A percentile compares a stretch with the other conserved stretches of the same genome.
Conservation (phyloP, 2,888 invertebrate genomes). For the Perithous albicinctus region DNA sequence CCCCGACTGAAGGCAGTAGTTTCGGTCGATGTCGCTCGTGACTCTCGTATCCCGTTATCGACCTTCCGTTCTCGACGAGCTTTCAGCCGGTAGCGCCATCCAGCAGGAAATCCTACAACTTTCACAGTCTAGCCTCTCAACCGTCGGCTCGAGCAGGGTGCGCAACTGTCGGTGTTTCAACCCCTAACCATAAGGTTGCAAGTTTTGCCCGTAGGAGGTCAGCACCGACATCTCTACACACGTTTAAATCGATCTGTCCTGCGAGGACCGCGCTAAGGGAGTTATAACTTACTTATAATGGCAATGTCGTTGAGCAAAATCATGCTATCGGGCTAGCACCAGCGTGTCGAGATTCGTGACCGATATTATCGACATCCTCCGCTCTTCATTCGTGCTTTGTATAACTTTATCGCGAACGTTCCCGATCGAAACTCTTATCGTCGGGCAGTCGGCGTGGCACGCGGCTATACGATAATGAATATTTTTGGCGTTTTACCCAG, state of each 20-base stretch:
- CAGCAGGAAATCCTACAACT: constrained; percentile 73
- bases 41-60: constrained; percentile 67
- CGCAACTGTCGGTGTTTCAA: constrained; percentile 60
- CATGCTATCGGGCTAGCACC: constrained; percentile 12
- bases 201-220: constrained; percentile 73
- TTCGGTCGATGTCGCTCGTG: constrained; percentile 59
- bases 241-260: constrained; percentile 19
- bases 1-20: constrained; percentile 76
- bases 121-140: constrained; percentile 26
- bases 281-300: constrained; percentile 25
- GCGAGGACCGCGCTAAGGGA: constrained; percentile 1
- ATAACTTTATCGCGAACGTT: constrained; percentile 6
- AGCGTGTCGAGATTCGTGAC: constrained; percentile 17
- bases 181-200: constrained; percentile 72
- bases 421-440: constrained; percentile 25
- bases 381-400: not conserved
- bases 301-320: constrained; percentile 22
- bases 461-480: constrained; percentile 25
- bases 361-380: constrained; percentile 41
- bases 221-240: constrained; percentile 64
- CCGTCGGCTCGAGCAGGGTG: constrained; percentile 40
- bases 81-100: constrained; percentile 74
- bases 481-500: not conserved
- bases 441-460: not conserved
- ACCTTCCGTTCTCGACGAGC: constrained; percentile 66